Percentiles rank a stretch among this genome's conserved stretches.
phyloP scores from a whole-genome alignment of 2,113 vertebrate species.

The Agapornis roseicollis region DNA sequence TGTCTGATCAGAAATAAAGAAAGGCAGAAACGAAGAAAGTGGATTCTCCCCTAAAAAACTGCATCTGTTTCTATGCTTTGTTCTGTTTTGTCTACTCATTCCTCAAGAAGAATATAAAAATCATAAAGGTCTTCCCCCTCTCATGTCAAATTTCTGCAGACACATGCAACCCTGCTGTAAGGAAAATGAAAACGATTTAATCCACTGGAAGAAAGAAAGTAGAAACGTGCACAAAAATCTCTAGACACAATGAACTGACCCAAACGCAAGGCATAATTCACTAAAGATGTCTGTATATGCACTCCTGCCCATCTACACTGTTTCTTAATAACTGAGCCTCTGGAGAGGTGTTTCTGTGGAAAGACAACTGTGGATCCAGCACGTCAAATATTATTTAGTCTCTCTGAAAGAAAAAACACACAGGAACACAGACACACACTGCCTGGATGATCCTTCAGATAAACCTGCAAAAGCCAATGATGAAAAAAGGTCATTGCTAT shows the following conservation, averaged over 20 bases:
- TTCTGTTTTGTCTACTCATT: not conserved
- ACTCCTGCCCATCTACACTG: not conserved
- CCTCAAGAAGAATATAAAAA: not conserved
- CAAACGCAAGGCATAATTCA: not conserved
- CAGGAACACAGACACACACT: not conserved
- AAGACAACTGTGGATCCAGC: not conserved
- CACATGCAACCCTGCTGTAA: not conserved
- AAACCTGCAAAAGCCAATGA: not conserved
- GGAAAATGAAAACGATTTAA: not conserved
- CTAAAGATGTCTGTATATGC: not conserved
- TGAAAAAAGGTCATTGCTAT: not conserved
- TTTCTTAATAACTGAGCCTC: not conserved
- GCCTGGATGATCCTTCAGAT: not conserved
- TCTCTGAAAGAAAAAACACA: not conserved
- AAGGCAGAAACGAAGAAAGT: not conserved
- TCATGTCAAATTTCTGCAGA: not conserved
- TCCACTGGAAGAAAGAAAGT: not conserved
- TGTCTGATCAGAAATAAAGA: constrained; percentile 15
- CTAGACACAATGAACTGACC: not conserved
- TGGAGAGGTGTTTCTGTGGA: not conserved
- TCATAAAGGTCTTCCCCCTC: not conserved
- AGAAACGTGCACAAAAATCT: not conserved
- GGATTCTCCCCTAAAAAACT: constrained; percentile 2
- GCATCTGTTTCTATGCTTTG: not conserved
- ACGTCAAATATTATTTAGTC: not conserved